Base-by-base conservation (phyloP, 92 coral and sea anemone species). In the Parazoanthus darwini region DNA sequence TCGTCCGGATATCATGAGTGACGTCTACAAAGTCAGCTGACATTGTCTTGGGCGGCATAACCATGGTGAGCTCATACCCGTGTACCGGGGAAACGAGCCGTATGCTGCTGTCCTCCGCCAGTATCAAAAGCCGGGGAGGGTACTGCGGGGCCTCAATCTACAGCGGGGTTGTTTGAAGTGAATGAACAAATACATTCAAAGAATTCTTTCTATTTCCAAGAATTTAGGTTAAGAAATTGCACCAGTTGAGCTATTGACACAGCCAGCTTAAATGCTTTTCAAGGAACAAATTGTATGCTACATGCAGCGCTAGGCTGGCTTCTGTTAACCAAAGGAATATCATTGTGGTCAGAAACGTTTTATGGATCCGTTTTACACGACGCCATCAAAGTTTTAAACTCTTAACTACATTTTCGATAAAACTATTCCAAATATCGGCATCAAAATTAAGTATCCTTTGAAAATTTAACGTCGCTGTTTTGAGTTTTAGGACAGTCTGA, bases 71-170 rank as follows among this genome's bases (percentile, higher is more conserved):
- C 79, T 94, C 94, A 63, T 91, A 94, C 9, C 98, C 99, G 56
- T 94, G 94, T 33, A 92, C 95, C 50, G 99, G 98, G 75, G 99
- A 97, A 13, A 97, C 93, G 20, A 97, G 90, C 92, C 99, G 84
- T 81, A 95, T 92, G 43, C 98, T 95, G 81, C 98, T 96, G 63
- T 97, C 99, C 91, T 94, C 94, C 77, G 97, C 94, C 23, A 91
- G 94, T 9, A 95, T 91, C 29, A 97, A 80, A 13, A 97, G 90
- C 88, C 99, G 85, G 35, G 97, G 80, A 68, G 98, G 98, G 71
- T 89, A 94, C 78, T 95, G 95, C 8, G 95, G 98, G 77, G 98
- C 90, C 83, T 87, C 91, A 0, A 94, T 93, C 68, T 96, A 88
- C 89, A 87, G 70, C 37, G 79, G 80, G 74, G 88, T 75, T 54